phyloP scores from a whole-genome alignment of 1,140 invertebrate species.

The Trichonephila clavipes region DNA sequence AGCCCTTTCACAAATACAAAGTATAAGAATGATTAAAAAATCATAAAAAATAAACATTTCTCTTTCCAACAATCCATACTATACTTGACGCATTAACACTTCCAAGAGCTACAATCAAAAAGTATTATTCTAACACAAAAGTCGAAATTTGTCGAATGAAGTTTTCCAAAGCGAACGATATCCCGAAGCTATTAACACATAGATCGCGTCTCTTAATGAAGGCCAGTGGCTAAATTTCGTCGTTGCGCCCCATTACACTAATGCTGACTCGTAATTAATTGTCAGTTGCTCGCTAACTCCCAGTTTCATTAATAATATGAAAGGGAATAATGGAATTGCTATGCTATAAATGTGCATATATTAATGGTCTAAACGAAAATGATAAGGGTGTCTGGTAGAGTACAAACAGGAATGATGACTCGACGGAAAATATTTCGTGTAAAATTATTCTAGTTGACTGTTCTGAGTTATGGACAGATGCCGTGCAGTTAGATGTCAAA shows the following conservation, averaged over 20 bases:
- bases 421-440: too few species aligned
- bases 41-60: not conserved
- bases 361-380: not conserved
- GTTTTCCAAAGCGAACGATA: not conserved
- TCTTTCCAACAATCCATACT: not conserved
- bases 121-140: not conserved
- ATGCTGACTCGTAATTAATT: conserved; percentile 58
- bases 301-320: conserved; percentile 17
- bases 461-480: too few species aligned
- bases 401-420: too few species aligned
- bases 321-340: not conserved
- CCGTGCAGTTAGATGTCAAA: too few species aligned
- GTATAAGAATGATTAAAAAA: not conserved
- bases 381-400: not conserved
- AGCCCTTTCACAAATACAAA: not conserved
- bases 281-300: not conserved
- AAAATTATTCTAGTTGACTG: too few species aligned
- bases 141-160: not conserved
- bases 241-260: conserved; percentile 1
- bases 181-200: not conserved
- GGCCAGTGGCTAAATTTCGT: not conserved
- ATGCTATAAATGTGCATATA: not conserved
- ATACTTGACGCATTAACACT: not conserved
- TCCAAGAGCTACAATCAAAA: not conserved
- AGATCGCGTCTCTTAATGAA: not conserved